Conservation (phyloP, 92 coral and sea anemone species). For the Phenganax subtilis region DNA sequence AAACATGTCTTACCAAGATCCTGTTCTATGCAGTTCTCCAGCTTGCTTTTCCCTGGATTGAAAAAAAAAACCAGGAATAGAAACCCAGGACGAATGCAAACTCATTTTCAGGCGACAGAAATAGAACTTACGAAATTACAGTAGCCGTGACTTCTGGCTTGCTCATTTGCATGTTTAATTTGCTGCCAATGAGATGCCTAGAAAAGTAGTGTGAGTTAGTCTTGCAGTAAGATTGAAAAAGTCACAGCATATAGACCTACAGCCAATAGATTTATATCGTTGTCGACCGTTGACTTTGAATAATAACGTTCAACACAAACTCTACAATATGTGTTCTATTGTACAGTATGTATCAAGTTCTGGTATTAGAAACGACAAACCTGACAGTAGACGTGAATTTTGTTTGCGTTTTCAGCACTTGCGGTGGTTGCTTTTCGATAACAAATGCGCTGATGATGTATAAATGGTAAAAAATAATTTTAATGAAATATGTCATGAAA, state of each 20-base stretch:
- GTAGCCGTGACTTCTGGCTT: constrained; percentile 85
- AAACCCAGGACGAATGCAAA: background rate
- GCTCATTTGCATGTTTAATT: constrained; percentile 72
- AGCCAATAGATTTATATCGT: too few species aligned
- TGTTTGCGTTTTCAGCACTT: constrained; percentile 84
- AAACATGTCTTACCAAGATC: constrained; percentile 25
- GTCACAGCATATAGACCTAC: too few species aligned
- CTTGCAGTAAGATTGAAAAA: too few species aligned
- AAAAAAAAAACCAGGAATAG: background rate
- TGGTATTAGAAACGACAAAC: constrained; percentile 31
- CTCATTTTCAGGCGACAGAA: background rate
- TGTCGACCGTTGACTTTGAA: too few species aligned
- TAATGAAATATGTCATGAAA: background rate
- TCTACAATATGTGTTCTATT: background rate
- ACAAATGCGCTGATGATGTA: constrained; percentile 60
- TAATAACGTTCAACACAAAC: too few species aligned
- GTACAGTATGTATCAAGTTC: background rate
- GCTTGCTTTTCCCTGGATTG: constrained; percentile 56
- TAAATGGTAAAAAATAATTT: background rate
- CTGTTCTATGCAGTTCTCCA: constrained; percentile 30
- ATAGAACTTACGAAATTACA: constrained; percentile 74
- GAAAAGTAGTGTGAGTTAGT: background rate
- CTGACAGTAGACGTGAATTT: constrained; percentile 77
- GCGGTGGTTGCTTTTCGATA: constrained; percentile 88
- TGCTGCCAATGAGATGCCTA: constrained; percentile 83